Conservation (phyloP, 2,888 invertebrate genomes). For the Mongoloraphidia duomilia region DNA sequence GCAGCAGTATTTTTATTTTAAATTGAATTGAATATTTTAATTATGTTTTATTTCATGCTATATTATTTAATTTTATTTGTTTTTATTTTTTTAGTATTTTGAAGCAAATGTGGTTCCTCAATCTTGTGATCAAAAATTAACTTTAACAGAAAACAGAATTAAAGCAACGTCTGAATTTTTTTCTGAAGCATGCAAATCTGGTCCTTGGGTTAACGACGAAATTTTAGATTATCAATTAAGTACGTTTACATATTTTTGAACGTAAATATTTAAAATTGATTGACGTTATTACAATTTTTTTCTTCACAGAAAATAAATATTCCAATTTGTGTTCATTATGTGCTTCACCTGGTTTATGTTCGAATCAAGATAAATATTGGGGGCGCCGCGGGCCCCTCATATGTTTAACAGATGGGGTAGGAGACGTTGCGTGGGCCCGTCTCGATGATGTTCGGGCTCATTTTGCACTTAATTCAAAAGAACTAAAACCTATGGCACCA, state of each 20-base stretch:
- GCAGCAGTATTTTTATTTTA: background rate
- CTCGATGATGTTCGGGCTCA: slow-evolving; percentile 50
- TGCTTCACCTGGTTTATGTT: slow-evolving; percentile 43
- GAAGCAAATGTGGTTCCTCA: slow-evolving; percentile 56
- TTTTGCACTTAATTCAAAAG: slow-evolving; percentile 40
- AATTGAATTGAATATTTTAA: background rate
- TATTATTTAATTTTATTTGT: background rate
- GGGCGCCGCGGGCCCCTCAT: slow-evolving; percentile 67
- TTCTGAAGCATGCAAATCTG: slow-evolving; percentile 69
- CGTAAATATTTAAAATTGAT: background rate
- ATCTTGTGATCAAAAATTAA: slow-evolving; percentile 51
- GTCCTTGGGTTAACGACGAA: slow-evolving; percentile 62
- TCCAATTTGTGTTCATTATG: slow-evolving; percentile 61
- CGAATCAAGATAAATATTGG: slow-evolving; percentile 60
- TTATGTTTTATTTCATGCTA: background rate
- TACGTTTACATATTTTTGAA: slow-evolving; percentile 28
- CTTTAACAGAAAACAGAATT: slow-evolving; percentile 63
- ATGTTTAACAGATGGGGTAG: slow-evolving; percentile 63
- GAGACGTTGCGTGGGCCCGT: slow-evolving; percentile 73
- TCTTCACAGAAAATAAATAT: slow-evolving; percentile 42
- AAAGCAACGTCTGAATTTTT: slow-evolving; percentile 62
- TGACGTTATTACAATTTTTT: slow-evolving; percentile 1
- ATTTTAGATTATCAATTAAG: slow-evolving; percentile 49
- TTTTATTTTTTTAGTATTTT: slow-evolving; percentile 43
- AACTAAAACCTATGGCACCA: slow-evolving; percentile 22